Evolutionary conservation across 1,140 invertebrate genomes (phyloP).

Genomic region (Platyscapa corneri): DNA sequence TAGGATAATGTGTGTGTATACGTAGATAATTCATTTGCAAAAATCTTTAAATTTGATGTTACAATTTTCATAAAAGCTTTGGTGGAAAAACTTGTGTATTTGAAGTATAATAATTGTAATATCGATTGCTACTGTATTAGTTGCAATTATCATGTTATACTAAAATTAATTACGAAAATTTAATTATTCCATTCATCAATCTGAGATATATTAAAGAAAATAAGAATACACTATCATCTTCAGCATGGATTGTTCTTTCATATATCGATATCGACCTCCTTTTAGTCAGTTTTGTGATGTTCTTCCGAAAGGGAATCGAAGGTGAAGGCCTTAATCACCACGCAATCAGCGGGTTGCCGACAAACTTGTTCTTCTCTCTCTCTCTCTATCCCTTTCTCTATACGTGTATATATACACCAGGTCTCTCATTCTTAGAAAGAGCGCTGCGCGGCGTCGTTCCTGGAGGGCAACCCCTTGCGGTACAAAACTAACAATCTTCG

Average conservation of each 20-base stretch:
- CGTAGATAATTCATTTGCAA: too few relatives aligned
- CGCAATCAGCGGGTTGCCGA: conserved; percentile 63
- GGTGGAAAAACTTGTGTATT: too few relatives aligned
- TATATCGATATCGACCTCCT: conserved; percentile 21
- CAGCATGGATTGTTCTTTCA: not conserved
- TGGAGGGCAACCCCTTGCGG: conserved; percentile 68
- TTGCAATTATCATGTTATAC: too few relatives aligned
- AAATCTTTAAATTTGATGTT: too few relatives aligned
- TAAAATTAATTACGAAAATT: too few relatives aligned
- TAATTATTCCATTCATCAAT: too few relatives aligned
- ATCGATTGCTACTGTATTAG: too few relatives aligned
- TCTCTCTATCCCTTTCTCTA: not conserved
- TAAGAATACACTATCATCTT: not conserved
- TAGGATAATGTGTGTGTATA: too few relatives aligned
- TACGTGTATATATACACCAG: not conserved
- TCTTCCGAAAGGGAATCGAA: conserved; percentile 64
- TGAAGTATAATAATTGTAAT: too few relatives aligned
- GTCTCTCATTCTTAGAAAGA: conserved; percentile 55
- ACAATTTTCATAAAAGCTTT: too few relatives aligned
- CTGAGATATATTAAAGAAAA: too few relatives aligned
- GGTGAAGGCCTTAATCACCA: conserved; percentile 70
- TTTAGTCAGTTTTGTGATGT: conserved; percentile 15
- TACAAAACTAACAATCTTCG: conserved; percentile 73
- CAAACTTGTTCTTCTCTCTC: conserved; percentile 7
- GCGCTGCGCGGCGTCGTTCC: conserved; percentile 62